Evolutionary conservation across 2,888 invertebrate genomes (phyloP), one percentile per base, ranked within the genome.

Genomic region (Electrophaes corylata): DNA sequence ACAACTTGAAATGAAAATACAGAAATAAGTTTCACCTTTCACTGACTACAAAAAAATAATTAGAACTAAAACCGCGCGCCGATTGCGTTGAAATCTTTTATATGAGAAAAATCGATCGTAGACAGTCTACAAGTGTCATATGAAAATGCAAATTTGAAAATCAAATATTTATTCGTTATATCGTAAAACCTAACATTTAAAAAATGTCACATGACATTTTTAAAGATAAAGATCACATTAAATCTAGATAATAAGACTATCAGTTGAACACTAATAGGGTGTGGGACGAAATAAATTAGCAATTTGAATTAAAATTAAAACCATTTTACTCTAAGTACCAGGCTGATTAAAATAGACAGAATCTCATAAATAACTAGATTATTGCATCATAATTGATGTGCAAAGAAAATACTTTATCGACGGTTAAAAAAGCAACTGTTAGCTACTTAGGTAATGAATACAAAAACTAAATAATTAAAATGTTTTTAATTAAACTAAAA

Each of bases 71-170:
- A 16, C 37, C 37, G 37, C 37, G 37, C 16, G 16, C 37, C 16
- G 37, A 16, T 10, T 68, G 62, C 75, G 78, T 78, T 77, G 69
- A 76, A 69, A 68, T 78, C 79, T 78, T 78, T 75, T 73, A 40
- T 60, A 62, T 48, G 44, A 11, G 43, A 33, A 39, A 44, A 48
- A 57, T 52, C 49, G 19, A 39, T 19, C 46, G 57, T 62, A 60
- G 55, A 43, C 33, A 14, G n/a, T 31, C 35, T 50, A 46, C 46
- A 20, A 45, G 10, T 16, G 8, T 3, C 8, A 35, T 10, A 10
- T 16, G 3, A 37, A 16, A 16, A 16, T 37, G 8, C 16, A 3
- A 16, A 6, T 37, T 16, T 6, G 16, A 16, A 6, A 16, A 16
- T 37, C 16, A 16, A 37, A 37, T 8, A 10, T 16, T 3, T 16